Conservation (phyloP, 2,888 invertebrate species). For the Amphipyra berbera region DNA sequence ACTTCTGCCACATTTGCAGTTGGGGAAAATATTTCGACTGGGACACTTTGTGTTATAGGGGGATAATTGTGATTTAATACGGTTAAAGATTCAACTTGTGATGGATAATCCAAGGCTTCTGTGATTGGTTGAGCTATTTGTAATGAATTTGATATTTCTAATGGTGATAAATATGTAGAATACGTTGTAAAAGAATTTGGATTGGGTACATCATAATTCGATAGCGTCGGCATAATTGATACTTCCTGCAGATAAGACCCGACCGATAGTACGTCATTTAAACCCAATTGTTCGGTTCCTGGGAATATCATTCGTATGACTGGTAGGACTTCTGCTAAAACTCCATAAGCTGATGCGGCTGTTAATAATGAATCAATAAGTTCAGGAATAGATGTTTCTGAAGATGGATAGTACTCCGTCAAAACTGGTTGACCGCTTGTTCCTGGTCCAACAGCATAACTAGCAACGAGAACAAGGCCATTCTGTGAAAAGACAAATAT, state of each 20-base stretch:
- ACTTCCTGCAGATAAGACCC: slow-evolving; percentile 9
- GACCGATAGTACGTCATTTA: slow-evolving; percentile 22
- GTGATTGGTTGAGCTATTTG: slow-evolving; percentile 1
- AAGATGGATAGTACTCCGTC: slow-evolving; percentile 24
- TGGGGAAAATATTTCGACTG: slow-evolving; percentile 1
- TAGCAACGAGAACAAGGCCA: slow-evolving; percentile 23
- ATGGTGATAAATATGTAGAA: slow-evolving; percentile 3
- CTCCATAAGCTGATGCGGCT: slow-evolving; percentile 11
- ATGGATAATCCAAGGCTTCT: slow-evolving; percentile 1
- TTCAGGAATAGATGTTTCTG: slow-evolving; percentile 19
- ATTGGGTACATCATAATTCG: slow-evolving; percentile 12
- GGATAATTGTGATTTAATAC: slow-evolving; percentile 28
- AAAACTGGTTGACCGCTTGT: slow-evolving; percentile 9
- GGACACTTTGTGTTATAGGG: slow-evolving; percentile 6
- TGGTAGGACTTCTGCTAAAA: slow-evolving; percentile 15
- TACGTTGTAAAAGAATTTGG: neutral
- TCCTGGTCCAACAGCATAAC: slow-evolving; percentile 42
- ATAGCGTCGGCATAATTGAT: slow-evolving; percentile 19
- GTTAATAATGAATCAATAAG: slow-evolving; percentile 24
- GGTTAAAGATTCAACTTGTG: slow-evolving; percentile 22
- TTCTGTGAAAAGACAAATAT: slow-evolving; percentile 57
- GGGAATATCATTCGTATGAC: slow-evolving; percentile 25
- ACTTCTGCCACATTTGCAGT: slow-evolving; percentile 13
- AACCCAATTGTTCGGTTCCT: slow-evolving; percentile 6
- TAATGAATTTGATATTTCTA: slow-evolving; percentile 1